Evolutionary conservation across 2,888 invertebrate species (phyloP).

Genomic region (Drosophila borborema): DNA sequence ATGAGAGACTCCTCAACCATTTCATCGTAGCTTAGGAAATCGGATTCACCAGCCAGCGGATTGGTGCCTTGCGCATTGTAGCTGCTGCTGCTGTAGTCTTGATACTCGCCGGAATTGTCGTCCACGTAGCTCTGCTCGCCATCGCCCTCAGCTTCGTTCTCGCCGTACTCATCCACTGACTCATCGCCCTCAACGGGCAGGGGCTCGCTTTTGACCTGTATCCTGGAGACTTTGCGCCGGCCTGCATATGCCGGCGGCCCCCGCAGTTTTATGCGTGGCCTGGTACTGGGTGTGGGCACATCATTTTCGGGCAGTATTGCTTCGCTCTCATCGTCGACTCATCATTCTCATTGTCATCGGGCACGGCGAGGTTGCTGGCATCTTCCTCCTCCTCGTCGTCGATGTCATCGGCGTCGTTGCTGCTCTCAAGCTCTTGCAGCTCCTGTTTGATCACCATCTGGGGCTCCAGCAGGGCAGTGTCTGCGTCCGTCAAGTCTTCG

Average conservation of each 20-base stretch:
- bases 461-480: slow-evolving; percentile 77
- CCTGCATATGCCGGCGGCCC: slow-evolving; percentile 7
- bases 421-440: slow-evolving; percentile 64
- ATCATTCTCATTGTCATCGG: slow-evolving; percentile 25
- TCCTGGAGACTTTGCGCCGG: slow-evolving; percentile 12
- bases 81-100: slow-evolving; percentile 54
- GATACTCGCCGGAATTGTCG: slow-evolving; percentile 64
- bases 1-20: slow-evolving; percentile 81
- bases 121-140: slow-evolving; percentile 59
- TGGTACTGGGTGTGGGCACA: slow-evolving; percentile 39
- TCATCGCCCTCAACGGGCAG: slow-evolving; percentile 57
- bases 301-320: slow-evolving; percentile 59
- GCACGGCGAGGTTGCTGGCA: slow-evolving; percentile 19
- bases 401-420: slow-evolving; percentile 37
- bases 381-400: slow-evolving; percentile 30
- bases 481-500: slow-evolving; percentile 79
- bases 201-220: slow-evolving; percentile 58
- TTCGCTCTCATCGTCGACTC: slow-evolving; percentile 56
- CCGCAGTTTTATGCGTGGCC: slow-evolving; percentile 45
- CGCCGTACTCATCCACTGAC: slow-evolving; percentile 63
- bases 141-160: slow-evolving; percentile 53
- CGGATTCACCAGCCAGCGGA: slow-evolving; percentile 53
- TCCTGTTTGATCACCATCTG: slow-evolving; percentile 82
- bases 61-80: slow-evolving; percentile 44
- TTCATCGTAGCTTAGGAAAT: slow-evolving; percentile 79